Percentiles rank a stretch among this genome's conserved stretches.
Evolutionary conservation across 2,113 vertebrate species (phyloP).

Genomic region (Phainopepla nitens): DNA sequence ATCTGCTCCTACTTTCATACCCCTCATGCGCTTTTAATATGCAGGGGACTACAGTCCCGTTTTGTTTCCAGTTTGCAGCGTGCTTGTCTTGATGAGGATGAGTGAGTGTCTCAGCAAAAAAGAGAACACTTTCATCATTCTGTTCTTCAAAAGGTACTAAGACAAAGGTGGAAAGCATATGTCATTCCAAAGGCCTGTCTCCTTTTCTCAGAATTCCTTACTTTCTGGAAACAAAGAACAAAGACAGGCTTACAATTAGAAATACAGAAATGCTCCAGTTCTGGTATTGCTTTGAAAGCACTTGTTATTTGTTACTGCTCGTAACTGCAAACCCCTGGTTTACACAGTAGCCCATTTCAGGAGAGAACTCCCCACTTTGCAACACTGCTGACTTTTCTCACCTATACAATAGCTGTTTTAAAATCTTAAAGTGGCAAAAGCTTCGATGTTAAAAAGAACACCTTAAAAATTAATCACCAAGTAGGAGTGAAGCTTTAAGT

Average conservation of each 20-base stretch:
- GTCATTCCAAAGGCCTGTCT: not conserved
- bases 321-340: not conserved
- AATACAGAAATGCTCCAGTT: not conserved
- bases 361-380: not conserved
- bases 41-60: not conserved
- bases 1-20: not conserved
- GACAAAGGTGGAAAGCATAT: not conserved
- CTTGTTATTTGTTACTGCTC: slow-evolving; percentile 18
- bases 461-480: not conserved
- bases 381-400: not conserved
- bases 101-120: not conserved
- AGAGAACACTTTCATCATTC: not conserved
- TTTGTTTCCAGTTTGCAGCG: slow-evolving; percentile 23
- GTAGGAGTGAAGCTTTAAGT: not conserved
- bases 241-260: not conserved
- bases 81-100: not conserved
- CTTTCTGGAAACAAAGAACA: not conserved
- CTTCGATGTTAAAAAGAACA: not conserved
- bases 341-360: slow-evolving; percentile 19
- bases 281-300: not conserved
- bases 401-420: not conserved
- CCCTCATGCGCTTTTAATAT: not conserved
- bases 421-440: not conserved
- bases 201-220: not conserved
- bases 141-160: not conserved